Conservation (phyloP, 2,797 vertebrate species). For the Rhinella marina region DNA sequence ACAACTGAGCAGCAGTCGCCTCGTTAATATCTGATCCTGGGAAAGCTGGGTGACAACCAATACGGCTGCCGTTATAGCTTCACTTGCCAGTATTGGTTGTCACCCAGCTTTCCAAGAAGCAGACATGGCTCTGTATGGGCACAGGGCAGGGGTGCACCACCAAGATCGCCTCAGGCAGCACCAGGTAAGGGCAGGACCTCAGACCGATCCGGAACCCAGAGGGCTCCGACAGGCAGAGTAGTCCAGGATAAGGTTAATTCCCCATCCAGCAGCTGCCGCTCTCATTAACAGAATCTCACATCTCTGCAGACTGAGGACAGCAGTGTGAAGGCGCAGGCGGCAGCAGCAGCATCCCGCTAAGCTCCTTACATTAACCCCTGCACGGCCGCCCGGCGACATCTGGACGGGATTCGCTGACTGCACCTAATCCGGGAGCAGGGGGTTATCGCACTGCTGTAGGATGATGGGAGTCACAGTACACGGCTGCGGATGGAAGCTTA, state of each 20-base stretch:
- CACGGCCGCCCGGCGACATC: constrained; percentile 9
- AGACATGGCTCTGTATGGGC: background rate
- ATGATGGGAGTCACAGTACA: constrained; percentile 1
- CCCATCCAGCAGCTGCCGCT: constrained; percentile 42
- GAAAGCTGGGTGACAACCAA: background rate
- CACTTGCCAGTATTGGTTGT: background rate
- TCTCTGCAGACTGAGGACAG: constrained; percentile 36
- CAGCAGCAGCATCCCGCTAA: constrained; percentile 29
- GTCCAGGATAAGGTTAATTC: constrained; percentile 45
- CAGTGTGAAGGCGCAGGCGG: constrained; percentile 41
- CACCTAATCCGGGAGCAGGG: background rate
- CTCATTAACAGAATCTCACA: constrained; percentile 50
- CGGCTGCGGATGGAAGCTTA: background rate
- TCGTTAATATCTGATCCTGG: background rate
- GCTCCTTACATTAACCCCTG: constrained; percentile 47
- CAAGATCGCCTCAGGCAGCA: too few species aligned
- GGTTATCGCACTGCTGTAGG: background rate
- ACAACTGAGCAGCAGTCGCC: background rate
- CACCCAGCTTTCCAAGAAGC: background rate
- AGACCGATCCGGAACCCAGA: background rate
- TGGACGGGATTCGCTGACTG: background rate
- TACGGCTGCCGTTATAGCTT: background rate
- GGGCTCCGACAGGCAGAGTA: background rate
- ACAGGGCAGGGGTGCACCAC: too few species aligned
- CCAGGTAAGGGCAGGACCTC: background rate